Evolutionary conservation across 2,888 invertebrate species (phyloP).

Genomic region (Aphidoletes aphidimyza): DNA sequence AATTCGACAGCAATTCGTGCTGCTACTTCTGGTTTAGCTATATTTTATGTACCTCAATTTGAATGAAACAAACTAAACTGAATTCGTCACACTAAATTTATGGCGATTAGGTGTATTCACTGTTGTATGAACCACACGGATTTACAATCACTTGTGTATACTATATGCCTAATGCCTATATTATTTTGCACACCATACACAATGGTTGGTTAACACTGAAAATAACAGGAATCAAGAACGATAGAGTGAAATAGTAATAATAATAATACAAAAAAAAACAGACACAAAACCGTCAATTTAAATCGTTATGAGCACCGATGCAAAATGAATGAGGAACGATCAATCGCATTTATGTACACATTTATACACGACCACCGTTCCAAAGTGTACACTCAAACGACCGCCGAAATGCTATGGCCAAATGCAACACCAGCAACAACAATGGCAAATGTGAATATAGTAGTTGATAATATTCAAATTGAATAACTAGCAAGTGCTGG

Average conservation of each 20-base stretch:
- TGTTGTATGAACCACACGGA: background rate
- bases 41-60: constrained; percentile 28
- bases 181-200: background rate
- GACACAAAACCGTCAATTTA: background rate
- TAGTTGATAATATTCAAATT: constrained; percentile 49
- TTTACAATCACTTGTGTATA: background rate
- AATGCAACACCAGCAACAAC: background rate
- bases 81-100: background rate
- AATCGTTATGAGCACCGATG: constrained; percentile 2
- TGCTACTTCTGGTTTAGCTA: background rate
- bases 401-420: background rate
- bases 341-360: constrained; percentile 9
- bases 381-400: background rate
- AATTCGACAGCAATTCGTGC: background rate
- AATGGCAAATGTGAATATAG: background rate
- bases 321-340: constrained; percentile 49
- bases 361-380: background rate
- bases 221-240: background rate
- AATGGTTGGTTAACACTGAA: background rate
- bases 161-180: background rate
- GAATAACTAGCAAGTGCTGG: background rate
- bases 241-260: background rate
- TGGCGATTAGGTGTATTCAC: constrained; percentile 6
- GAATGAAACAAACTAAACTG: background rate
- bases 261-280: background rate